Base-by-base conservation (phyloP, 2,888 invertebrate species). In the Beris morrisii region DNA sequence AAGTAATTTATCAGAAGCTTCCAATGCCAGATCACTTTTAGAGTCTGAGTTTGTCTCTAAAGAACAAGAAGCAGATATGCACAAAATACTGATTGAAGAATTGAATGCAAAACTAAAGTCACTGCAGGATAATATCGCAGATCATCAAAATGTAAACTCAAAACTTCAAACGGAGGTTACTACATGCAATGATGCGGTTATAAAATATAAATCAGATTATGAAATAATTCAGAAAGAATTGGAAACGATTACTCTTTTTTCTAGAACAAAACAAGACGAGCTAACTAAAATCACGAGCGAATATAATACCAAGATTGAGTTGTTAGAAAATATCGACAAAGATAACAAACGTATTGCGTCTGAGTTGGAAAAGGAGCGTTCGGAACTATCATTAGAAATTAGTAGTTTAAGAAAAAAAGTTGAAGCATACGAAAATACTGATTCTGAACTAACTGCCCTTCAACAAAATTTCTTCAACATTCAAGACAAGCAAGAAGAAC, bases 401-500 rank as follows among this genome's bases (percentile, higher is more conserved):
- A 68, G 66, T 52, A 69, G 74, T 38, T 71, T 73, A 53, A 77
- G 78, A 71, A 76, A 77, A 69, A 66, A 75, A 7, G 75, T 78
- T 11, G 74, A 75, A 71, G 65, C 79, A 4, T 77, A 77, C 71
- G 76, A 76, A 75, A 77, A 78, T 13, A 32, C 61, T 9, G 32
- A 28, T 6, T 22, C 59, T 4, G 45, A 54, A 3, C 31, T 53
- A 4, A 31, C 52, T 45, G 6, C 44, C 1, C 11, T 64, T n/a
- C 38, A 64, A 13, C 22, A 22, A 53, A 54, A 64, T 58, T 82
- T 82, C 72, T 82, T 82, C 73, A 83, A 81, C 69, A 72, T 83
- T 63, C 83, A 84, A 75, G 80, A 81, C 72, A 74, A 81, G 57
- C 81, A 82, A 71, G 82, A 82, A 72, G 83, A 57, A 0, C 54